Percentiles rank a stretch among this genome's conserved stretches.
Conservation (phyloP, 2,113 vertebrate genomes). For the Rhabdornis inornatus region DNA sequence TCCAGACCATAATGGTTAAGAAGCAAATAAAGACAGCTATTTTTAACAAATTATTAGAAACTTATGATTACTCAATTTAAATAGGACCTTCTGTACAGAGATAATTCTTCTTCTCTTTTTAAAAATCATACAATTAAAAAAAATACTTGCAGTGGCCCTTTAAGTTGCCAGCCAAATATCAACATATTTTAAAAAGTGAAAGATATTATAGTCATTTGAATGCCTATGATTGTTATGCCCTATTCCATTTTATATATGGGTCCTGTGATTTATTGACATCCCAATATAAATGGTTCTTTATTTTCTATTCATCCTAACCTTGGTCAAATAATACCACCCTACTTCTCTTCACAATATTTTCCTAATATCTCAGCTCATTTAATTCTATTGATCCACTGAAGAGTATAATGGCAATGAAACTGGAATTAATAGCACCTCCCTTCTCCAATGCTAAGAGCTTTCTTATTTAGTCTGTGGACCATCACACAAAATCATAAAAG, state of each 20-base stretch:
- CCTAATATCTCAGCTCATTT: constrained; percentile 82
- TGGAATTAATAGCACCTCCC: constrained; percentile 74
- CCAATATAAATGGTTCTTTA: constrained; percentile 65
- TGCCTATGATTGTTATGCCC: constrained; percentile 31
- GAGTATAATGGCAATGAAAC: constrained; percentile 75
- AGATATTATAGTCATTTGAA: constrained; percentile 22
- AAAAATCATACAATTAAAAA: neutral
- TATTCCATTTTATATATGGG: constrained; percentile 58
- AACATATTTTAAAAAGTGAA: neutral
- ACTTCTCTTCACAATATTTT: constrained; percentile 79
- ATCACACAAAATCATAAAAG: constrained; percentile 75
- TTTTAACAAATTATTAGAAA: neutral
- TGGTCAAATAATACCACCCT: constrained; percentile 73
- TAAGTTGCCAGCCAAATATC: neutral
- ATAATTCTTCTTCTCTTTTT: neutral
- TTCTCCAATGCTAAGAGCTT: constrained; percentile 67
- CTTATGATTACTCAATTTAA: neutral
- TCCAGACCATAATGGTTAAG: neutral
- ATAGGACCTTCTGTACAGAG: neutral
- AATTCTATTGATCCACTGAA: constrained; percentile 79
- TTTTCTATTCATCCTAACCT: constrained; percentile 74
- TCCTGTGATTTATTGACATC: constrained; percentile 73
- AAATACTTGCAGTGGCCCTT: neutral
- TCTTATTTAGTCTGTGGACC: constrained; percentile 73
- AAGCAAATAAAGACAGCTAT: neutral